These are phyloP conservation scores for Hippasteria phrygiana DNA, from an alignment of 53 echinoderm and acorn worm genomes.

Conservation along the genomic window DNA sequence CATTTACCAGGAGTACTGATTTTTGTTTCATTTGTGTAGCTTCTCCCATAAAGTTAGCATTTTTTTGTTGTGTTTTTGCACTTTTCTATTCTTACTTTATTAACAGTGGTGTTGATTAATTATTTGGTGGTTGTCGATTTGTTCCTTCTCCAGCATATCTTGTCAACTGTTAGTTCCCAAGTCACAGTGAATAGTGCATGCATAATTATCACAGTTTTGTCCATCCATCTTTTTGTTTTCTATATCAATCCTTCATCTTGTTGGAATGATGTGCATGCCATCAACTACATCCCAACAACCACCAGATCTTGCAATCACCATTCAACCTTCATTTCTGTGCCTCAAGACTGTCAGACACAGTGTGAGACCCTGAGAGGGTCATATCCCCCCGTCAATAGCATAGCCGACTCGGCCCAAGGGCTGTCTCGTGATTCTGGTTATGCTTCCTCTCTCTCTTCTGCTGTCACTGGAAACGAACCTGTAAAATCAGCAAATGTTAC, in stretches of 20 bases:
- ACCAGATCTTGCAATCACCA: conserved; percentile 33
- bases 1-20: too few relatives aligned
- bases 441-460: conserved; percentile 71
- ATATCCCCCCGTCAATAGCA: background rate
- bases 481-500: conserved; percentile 34
- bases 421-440: conserved; percentile 83
- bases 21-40: background rate
- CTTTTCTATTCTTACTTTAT: background rate
- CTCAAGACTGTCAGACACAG: background rate
- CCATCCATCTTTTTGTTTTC: conserved; percentile 26
- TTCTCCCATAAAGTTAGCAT: background rate
- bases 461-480: conserved; percentile 37
- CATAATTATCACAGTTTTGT: conserved; percentile 16
- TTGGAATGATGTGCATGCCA: conserved; percentile 46
- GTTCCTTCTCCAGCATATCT: background rate
- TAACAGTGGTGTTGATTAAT: background rate
- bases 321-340: background rate
- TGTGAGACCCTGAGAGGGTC: background rate
- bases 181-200: conserved; percentile 40
- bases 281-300: conserved; percentile 26
- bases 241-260: conserved; percentile 36
- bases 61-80: background rate
- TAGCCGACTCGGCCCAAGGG: conserved; percentile 5
- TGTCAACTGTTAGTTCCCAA: background rate
- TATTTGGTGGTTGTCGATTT: background rate